Base-by-base conservation (phyloP, 1,140 invertebrate species). In the Hydropsyche tenuis region DNA sequence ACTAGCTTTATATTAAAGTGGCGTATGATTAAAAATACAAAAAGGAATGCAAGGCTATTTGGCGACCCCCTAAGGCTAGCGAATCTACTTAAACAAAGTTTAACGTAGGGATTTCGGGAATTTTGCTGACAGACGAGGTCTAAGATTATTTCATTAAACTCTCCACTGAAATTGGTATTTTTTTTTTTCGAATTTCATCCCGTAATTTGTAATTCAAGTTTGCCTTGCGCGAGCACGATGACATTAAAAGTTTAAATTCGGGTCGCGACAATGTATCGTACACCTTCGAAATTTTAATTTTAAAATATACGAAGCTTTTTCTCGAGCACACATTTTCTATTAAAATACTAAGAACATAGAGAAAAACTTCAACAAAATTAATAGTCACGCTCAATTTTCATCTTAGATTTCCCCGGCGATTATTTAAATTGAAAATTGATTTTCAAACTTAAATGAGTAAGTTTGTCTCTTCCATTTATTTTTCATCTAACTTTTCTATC, bases 71-170 rank as follows among this genome's bases (percentile, higher is more conserved):
- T 48, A n/a, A 18, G 56, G 56, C 20, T 60, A 23, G 63, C 30
- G 30, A 65, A 65, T 65, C 63, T 43, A 65, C 30, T 65, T 65
- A 42, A 65, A 42, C 16, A 63, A 63, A 63, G 27, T 63, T 63
- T 63, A 63, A 27, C 60, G 12, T 14, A 22, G 60, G 27, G 60
- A 63, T 63, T 63, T 63, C 27, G 23, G 14, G 60, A 63, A 63
- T 63, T 37, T 27, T 27, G 23, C 42, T 22, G 37, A 48, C 48
- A 73, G 63, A 66, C 65, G 63, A 73, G 71, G 43, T 65, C 64
- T 27, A 11, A 65, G 71, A 73, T 73, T 73, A 73, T 73, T 73
- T 73, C 71, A 73, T 73, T 73, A 73, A 73, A 73, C 46, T 73
- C 70, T 65, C 46, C 51, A 20, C 25, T 51, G 18, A 43, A 42